Conservation (phyloP, 2,797 vertebrate genomes). For the Danio jaintianensis region DNA sequence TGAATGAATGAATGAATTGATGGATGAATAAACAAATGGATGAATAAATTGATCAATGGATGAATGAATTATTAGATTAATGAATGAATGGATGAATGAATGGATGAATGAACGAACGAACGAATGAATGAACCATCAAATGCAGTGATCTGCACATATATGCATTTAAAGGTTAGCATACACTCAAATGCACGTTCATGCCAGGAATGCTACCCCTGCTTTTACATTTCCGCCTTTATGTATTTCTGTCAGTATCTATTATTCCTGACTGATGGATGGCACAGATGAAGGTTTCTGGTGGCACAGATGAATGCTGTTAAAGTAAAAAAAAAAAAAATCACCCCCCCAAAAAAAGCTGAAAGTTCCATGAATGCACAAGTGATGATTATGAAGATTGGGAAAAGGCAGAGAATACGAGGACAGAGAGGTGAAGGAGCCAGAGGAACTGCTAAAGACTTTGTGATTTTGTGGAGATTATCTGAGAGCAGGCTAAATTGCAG, state of each 20-base stretch:
- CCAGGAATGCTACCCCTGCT: not conserved
- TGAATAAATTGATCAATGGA: not conserved
- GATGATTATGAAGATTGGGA: slow-evolving; percentile 52
- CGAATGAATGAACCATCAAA: not conserved
- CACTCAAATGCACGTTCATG: no score
- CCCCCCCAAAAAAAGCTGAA: not conserved
- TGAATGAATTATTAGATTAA: no score
- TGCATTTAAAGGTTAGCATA: no score
- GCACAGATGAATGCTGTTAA: slow-evolving; percentile 25
- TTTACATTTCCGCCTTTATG: not conserved
- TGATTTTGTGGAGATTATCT: slow-evolving; percentile 71
- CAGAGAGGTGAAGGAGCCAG: slow-evolving; percentile 42
- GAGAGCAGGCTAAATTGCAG: slow-evolving; percentile 65
- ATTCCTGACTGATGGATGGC: not conserved
- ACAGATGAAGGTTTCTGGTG: slow-evolving; percentile 4
- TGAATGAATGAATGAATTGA: not conserved
- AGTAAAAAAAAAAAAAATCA: slow-evolving; percentile 5
- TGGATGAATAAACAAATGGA: not conserved
- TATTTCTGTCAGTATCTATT: no score
- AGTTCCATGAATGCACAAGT: slow-evolving; percentile 31
- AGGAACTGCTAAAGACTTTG: slow-evolving; percentile 43
- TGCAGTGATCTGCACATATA: no score
- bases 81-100: not conserved
- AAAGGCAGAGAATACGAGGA: not conserved
- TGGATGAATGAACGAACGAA: no score